Evolutionary conservation across 1,140 invertebrate genomes (phyloP).

Genomic region (Lucilia sericata): DNA sequence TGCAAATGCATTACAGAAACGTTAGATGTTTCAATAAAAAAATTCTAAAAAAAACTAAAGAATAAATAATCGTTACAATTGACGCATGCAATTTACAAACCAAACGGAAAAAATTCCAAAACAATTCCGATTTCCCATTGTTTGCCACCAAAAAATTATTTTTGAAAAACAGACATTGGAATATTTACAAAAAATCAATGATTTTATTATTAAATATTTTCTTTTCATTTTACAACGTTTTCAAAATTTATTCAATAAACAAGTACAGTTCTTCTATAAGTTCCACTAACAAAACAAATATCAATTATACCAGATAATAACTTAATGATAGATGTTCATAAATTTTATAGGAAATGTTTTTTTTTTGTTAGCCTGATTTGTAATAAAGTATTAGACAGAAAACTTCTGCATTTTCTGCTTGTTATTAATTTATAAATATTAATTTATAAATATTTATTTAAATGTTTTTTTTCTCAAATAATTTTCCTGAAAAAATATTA

Average conservation of each 20-base stretch:
- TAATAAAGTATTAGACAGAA: not conserved
- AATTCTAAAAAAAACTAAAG: not conserved
- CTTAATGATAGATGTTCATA: slow-evolving; percentile 39
- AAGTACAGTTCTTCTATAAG: not conserved
- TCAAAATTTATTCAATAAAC: slow-evolving; percentile 10
- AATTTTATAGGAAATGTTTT: slow-evolving; percentile 19
- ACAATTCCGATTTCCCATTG: not conserved
- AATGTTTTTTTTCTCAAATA: no score
- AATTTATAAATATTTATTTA: no score
- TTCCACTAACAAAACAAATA: slow-evolving; percentile 1
- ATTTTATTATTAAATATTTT: not conserved
- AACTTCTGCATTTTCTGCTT: not conserved
- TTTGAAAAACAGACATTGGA: slow-evolving; percentile 4
- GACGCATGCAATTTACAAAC: not conserved
- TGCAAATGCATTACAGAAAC: slow-evolving; percentile 6
- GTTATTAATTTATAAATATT: no score
- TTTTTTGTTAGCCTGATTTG: not conserved
- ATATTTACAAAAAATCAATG: slow-evolving; percentile 8
- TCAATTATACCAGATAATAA: slow-evolving; percentile 34
- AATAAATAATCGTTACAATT: slow-evolving; percentile 22
- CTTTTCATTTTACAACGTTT: not conserved
- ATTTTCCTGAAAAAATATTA: not conserved
- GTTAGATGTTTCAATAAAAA: slow-evolving; percentile 19
- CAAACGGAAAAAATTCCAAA: not conserved
- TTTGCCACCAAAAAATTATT: not conserved